Evolutionary conservation across 2,113 vertebrate species (phyloP).

Genomic region (Panthera leo): DNA sequence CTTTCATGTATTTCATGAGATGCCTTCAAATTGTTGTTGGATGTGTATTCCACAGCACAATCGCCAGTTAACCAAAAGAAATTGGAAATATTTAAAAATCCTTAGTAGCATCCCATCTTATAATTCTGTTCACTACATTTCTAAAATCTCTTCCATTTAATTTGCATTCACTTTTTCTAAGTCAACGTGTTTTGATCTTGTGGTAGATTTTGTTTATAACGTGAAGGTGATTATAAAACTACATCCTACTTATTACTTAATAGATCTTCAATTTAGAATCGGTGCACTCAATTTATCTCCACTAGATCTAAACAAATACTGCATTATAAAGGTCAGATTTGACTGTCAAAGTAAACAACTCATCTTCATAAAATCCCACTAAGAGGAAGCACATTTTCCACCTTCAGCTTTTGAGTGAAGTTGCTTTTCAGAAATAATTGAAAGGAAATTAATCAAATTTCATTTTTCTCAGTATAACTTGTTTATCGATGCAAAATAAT

Average conservation of each 20-base stretch:
- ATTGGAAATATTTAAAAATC: conserved; percentile 27
- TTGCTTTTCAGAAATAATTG: conserved; percentile 30
- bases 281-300: conserved; percentile 49
- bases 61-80: not conserved
- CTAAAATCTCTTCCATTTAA: conserved; percentile 48
- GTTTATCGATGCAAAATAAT: not conserved
- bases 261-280: conserved; percentile 70
- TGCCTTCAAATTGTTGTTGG: not conserved
- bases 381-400: not conserved
- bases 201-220: conserved; percentile 63
- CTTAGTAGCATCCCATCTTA: not conserved
- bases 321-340: conserved; percentile 48
- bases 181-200: conserved; percentile 66
- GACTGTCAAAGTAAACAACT: conserved; percentile 51
- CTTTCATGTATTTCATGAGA: not conserved
- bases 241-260: conserved; percentile 61
- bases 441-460: conserved; percentile 20
- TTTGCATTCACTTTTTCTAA: conserved; percentile 59
- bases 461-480: not conserved
- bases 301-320: conserved; percentile 61
- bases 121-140: conserved; percentile 44
- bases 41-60: not conserved
- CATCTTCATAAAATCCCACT: conserved; percentile 6
- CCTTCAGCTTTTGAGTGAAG: not conserved
- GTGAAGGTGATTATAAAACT: conserved; percentile 52